phyloP scores from a whole-genome alignment of 2,888 invertebrate species.

The Muschampia plurimacula region DNA sequence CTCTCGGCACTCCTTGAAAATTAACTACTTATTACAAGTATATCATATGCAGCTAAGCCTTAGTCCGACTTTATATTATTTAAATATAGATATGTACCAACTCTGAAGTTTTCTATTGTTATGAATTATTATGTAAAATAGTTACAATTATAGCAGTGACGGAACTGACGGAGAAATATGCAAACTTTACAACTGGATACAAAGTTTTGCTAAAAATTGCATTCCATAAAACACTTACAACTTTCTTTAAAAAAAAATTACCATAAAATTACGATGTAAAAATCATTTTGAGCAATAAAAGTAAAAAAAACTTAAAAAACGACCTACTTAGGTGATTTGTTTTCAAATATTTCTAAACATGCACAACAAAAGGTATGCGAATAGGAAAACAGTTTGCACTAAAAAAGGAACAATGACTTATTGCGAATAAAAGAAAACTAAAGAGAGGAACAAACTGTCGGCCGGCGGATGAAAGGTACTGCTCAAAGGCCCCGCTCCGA shows the following conservation, averaged over 20 bases:
- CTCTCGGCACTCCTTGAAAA: too few relatives aligned
- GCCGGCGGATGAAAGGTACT: slow-evolving; percentile 61
- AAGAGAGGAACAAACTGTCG: slow-evolving; percentile 19
- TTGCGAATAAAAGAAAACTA: slow-evolving; percentile 46
- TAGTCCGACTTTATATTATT: too few relatives aligned
- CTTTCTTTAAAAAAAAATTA: not conserved
- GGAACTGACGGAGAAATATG: not conserved
- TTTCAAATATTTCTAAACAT: slow-evolving; percentile 35
- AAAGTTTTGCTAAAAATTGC: not conserved
- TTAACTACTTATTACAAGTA: too few relatives aligned
- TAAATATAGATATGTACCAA: too few relatives aligned
- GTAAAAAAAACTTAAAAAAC: slow-evolving; percentile 15
- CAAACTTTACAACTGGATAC: not conserved
- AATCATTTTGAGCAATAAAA: not conserved
- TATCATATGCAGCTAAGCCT: too few relatives aligned
- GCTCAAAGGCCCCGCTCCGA: slow-evolving; percentile 54
- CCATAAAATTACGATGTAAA: not conserved
- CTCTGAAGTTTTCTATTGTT: too few relatives aligned
- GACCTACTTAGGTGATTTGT: slow-evolving; percentile 26
- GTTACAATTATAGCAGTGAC: not conserved
- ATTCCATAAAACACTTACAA: not conserved
- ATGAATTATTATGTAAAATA: not conserved
- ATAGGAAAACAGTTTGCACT: slow-evolving; percentile 38
- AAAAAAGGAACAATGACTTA: slow-evolving; percentile 43
- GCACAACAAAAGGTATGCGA: slow-evolving; percentile 34